These are phyloP conservation scores for Agriopis leucophaearia DNA, from an alignment of 2,888 invertebrate species.

Conservation along the genomic window DNA sequence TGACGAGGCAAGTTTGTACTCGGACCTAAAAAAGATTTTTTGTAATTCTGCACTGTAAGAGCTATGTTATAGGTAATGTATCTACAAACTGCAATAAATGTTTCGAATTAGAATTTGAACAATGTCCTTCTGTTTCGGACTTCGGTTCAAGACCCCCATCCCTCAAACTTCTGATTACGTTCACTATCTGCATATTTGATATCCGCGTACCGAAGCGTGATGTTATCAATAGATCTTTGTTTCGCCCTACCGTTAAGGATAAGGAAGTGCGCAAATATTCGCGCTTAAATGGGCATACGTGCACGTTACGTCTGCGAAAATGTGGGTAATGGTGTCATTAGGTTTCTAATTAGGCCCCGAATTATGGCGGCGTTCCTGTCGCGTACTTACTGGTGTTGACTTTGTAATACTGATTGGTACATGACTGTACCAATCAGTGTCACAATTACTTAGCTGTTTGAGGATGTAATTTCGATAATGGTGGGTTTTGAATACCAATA, in stretches of 20 bases:
- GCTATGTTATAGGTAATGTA: too few relatives aligned
- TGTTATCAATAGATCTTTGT: slow-evolving; percentile 65
- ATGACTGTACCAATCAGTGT: not conserved
- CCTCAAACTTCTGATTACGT: not conserved
- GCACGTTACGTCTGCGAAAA: slow-evolving; percentile 37
- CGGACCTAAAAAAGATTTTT: too few relatives aligned
- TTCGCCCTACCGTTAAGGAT: slow-evolving; percentile 57
- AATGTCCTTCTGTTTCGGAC: not conserved
- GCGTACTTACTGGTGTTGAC: slow-evolving; percentile 14
- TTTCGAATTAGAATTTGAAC: too few relatives aligned
- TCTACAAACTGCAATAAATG: too few relatives aligned
- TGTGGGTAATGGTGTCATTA: slow-evolving; percentile 53
- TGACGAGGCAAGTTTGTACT: too few relatives aligned
- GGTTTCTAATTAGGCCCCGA: slow-evolving; percentile 36
- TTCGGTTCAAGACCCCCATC: not conserved
- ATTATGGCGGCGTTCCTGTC: slow-evolving; percentile 32
- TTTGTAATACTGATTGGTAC: slow-evolving; percentile 7
- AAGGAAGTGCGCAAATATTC: slow-evolving; percentile 58
- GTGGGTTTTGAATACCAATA: too few relatives aligned
- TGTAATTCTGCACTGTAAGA: too few relatives aligned
- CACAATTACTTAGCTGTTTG: not conserved
- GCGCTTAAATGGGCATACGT: slow-evolving; percentile 38
- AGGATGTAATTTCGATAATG: too few relatives aligned
- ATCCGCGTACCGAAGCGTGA: slow-evolving; percentile 56
- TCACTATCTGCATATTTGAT: slow-evolving; percentile 18